phyloP scores from a whole-genome alignment of 2,113 vertebrate species.

The Neopipo cinnamomea region DNA sequence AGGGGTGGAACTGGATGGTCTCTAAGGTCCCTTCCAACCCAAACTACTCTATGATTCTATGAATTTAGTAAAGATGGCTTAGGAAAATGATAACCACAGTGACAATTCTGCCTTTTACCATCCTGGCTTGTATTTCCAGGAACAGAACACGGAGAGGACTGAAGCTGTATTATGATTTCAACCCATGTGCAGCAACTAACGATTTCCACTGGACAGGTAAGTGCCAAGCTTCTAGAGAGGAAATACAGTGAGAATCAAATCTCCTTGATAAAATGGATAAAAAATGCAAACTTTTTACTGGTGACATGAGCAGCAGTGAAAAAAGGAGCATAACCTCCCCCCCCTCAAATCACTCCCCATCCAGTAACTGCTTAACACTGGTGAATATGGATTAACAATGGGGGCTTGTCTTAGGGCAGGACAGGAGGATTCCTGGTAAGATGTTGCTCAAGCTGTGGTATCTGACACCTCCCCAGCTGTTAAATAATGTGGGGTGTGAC shows the following conservation, averaged over 20 bases:
- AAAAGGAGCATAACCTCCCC: not conserved
- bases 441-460: accelerated
- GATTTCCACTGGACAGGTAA: not conserved
- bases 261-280: not conserved
- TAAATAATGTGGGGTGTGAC: accelerated
- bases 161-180: not conserved
- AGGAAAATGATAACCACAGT: not conserved
- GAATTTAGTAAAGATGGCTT: not conserved
- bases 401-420: not conserved
- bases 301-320: not conserved
- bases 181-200: not conserved
- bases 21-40: not conserved
- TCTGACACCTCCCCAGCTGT: not conserved
- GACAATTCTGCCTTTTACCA: not conserved
- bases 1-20: not conserved
- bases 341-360: not conserved
- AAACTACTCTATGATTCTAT: not conserved
- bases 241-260: not conserved
- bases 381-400: accelerated
- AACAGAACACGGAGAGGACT: not conserved
- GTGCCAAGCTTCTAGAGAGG: too few relatives aligned
- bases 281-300: not conserved
- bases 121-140: not conserved
- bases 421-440: not conserved
- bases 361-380: accelerated